Base-by-base conservation (phyloP, 2,888 invertebrate genomes). In the Machimus atricapillus region DNA sequence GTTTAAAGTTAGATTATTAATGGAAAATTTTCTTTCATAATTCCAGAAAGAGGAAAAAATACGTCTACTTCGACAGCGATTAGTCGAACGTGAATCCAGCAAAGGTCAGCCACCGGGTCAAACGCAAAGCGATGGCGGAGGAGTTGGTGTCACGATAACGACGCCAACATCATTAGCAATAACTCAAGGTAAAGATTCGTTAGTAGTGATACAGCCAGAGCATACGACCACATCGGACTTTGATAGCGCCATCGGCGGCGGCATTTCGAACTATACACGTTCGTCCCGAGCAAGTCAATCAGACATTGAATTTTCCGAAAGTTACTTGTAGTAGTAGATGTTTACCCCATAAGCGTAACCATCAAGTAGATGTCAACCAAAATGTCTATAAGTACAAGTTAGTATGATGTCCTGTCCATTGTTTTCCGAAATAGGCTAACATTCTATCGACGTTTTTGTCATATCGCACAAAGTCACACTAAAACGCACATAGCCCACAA, bases 1-100 rank as follows among this genome's bases (percentile, higher is more conserved):
- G 6, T 52, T 52, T 46, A 16, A 46, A 46, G 2, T 46, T n/a
- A 52, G 7, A n/a, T n/a, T 16, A 8, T 31, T 74, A 74, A 74
- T 74, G 31, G 16, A 12, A 5, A 14, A 16, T 85, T n/a, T 88
- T 85, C 78, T 23, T 40, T 7, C 9, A 81, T 34, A n/a, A 46
- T 88, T 89, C 12, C 94, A 97, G 97, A 97, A 97, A 94, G 97
- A 97, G 93, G 97, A 97, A 91, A 96, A 97, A 91, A 97, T 97
- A 89, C 96, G 96, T 89, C 94, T 95, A 90, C 94, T 97, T 90
- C 96, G 97, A 91, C 96, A 96, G 91, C 95, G 96, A 90, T 93
- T 97, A 89, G 95, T 95, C 85, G 97, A 97, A 92, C 95, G 96
- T 83, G 97, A 97, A 90, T 94, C 95, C 87, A 94, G 94, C 58